Percentiles rank a stretch among this genome's conserved stretches.
These are phyloP conservation scores for Equus quagga DNA, from an alignment of 2,113 vertebrate genomes.

Conservation along the genomic window DNA sequence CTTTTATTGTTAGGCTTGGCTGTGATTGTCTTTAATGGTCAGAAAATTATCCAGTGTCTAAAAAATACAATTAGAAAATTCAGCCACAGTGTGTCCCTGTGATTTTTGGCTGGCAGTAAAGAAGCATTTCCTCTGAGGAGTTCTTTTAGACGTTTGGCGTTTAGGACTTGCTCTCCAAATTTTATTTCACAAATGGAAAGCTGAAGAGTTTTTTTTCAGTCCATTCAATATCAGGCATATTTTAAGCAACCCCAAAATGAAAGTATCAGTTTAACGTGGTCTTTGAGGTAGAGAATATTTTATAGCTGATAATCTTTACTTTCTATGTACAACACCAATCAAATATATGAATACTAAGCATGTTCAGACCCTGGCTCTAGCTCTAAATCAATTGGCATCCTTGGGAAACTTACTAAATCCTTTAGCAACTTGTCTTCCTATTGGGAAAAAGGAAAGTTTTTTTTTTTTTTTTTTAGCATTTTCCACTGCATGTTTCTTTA, in stretches of 20 bases:
- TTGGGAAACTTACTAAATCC: constrained; percentile 17
- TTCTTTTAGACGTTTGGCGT: constrained; percentile 6
- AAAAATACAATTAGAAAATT: constrained; percentile 61
- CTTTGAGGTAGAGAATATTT: constrained; percentile 39
- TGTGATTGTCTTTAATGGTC: constrained; percentile 67
- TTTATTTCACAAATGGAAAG: constrained; percentile 53
- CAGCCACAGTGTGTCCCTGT: constrained; percentile 7
- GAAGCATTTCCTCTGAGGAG: constrained; percentile 30
- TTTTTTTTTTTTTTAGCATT: background rate
- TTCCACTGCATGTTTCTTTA: constrained; percentile 55
- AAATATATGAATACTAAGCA: background rate
- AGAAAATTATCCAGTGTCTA: constrained; percentile 69
- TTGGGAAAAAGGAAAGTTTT: background rate
- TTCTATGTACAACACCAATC: background rate
- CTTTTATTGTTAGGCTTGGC: constrained; percentile 69
- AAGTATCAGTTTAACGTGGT: constrained; percentile 19
- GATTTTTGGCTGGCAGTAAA: constrained; percentile 54
- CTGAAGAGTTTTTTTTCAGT: background rate
- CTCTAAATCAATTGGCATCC: background rate
- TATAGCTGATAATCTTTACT: constrained; percentile 13
- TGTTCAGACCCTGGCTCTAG: background rate
- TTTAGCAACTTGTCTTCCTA: background rate
- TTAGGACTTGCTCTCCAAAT: background rate
- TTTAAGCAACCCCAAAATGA: constrained; percentile 31
- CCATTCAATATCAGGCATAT: constrained; percentile 8